Evolutionary conservation across 2,888 invertebrate genomes (phyloP).

Genomic region (Zelleria hepariella): DNA sequence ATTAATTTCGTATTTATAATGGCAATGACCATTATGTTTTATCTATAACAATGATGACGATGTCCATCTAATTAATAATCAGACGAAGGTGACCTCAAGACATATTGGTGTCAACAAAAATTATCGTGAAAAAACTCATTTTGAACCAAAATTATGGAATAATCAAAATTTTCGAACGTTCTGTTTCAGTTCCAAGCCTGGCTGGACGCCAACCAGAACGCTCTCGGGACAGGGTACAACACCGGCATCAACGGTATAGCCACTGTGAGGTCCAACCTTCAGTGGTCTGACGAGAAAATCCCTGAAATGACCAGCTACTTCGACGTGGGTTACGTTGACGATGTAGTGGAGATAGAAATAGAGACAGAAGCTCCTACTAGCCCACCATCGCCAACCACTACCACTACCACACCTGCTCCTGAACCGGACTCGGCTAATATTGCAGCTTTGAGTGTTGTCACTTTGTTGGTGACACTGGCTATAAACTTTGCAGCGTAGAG

Average conservation of each 20-base stretch:
- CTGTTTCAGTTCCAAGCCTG: conserved; percentile 38
- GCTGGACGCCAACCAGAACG: conserved; percentile 28
- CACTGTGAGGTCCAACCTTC: conserved; percentile 31
- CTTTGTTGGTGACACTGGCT: conserved; percentile 31
- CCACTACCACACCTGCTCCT: background rate
- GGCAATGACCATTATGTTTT: no score
- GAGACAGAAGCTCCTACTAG: background rate
- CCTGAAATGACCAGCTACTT: conserved; percentile 40
- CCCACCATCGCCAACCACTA: background rate
- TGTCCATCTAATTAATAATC: no score
- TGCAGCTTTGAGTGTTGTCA: conserved; percentile 34
- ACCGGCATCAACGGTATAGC: conserved; percentile 28
- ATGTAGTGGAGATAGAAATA: conserved; percentile 16
- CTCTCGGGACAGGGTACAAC: conserved; percentile 31
- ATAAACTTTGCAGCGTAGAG: conserved; percentile 24
- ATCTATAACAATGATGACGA: no score
- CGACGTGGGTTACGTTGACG: conserved; percentile 42
- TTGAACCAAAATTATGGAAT: no score
- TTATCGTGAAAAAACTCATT: no score
- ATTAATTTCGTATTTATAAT: no score
- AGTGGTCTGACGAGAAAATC: conserved; percentile 34
- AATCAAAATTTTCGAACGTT: background rate
- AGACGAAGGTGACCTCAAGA: no score
- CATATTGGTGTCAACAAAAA: no score
- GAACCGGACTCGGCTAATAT: conserved; percentile 31